A percentile compares a stretch with the other conserved stretches of the same genome.
phyloP scores from a whole-genome alignment of 2,113 vertebrate genomes.

The Actenoides hombroni region DNA sequence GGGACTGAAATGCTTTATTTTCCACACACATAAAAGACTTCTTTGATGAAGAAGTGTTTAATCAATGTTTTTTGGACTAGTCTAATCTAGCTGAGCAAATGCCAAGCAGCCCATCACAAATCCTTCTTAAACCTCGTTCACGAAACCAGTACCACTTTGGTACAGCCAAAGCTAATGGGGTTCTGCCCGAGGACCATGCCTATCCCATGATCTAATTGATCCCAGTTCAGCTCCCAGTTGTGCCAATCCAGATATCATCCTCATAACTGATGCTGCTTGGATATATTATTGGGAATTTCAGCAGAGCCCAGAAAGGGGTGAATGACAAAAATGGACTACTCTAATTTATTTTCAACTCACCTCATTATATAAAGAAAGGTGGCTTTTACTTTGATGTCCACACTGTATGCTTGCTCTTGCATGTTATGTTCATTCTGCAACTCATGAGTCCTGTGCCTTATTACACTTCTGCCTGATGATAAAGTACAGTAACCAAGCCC shows the following conservation, averaged over 20 bases:
- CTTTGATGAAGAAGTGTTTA: neutral
- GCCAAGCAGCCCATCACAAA: neutral
- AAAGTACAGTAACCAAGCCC: neutral
- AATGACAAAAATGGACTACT: neutral
- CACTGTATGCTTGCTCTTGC: neutral
- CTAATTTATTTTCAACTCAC: neutral
- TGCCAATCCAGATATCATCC: neutral
- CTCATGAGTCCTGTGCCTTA: neutral
- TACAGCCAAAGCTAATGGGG: neutral
- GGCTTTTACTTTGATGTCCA: neutral
- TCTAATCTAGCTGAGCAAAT: neutral
- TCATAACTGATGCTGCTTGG: neutral
- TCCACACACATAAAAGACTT: neutral
- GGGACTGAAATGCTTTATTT: neutral
- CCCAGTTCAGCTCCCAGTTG: neutral
- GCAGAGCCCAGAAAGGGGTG: neutral
- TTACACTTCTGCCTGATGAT: neutral
- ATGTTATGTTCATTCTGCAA: neutral
- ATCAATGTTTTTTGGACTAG: neutral
- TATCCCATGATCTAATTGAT: neutral
- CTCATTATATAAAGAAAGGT: neutral
- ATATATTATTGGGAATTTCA: neutral
- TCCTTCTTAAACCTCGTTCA: neutral
- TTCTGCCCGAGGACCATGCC: neutral
- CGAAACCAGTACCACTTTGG: neutral